Base-by-base conservation (phyloP, 2,113 vertebrate species). In the Dolichallabes microphthalmus region DNA sequence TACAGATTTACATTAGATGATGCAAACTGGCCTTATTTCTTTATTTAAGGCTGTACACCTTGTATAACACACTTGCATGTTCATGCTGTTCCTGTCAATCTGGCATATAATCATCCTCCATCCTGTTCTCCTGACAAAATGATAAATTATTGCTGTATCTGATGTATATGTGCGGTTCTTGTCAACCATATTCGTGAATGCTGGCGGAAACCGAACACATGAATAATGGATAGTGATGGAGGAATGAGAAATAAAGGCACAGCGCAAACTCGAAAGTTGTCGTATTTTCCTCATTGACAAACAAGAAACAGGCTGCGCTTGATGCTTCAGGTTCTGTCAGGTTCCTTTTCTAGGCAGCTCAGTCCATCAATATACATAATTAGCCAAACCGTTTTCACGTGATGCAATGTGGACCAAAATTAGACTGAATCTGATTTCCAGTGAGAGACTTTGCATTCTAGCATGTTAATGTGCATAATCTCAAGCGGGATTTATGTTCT, bases 61-160 rank as follows among this genome's bases (percentile, higher is more conserved):
- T 53, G 58, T 82, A 75, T 83, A 71, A 88, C 75, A 64, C 58
- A 22, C 30, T 22, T 45, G 78, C 78, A 35, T 66, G 17, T 53
- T 68, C 30, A 83, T 19, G n/a, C 27, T 50, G 77, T 58, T 68
- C 50, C 77, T 80, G 39, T 53, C 61, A 66, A 76, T 86, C 64
- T 53, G 27, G 57, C 64, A 83, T 52, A 69, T 88, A 86, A 87
- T 87, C 80, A 83, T 22, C n/a, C 52, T 25, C 27, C 71, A 64
- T 74, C 50, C 74, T 63, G 22, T 55, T 17, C 74, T 75, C 50
- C 83, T 71, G 61, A 69, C 52, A 63, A 64, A 53, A 27, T 39
- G 45, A 85, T 88, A 75, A 83, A 86, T 88, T 60, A 84, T 83
- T 84, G 58, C 85, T 83, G 52, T 57, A 35, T n/a, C 66, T 74